A percentile compares a stretch with the other conserved stretches of the same genome.
These are phyloP conservation scores for Drosophila tristis DNA, from an alignment of 1,140 invertebrate species.

Conservation along the genomic window DNA sequence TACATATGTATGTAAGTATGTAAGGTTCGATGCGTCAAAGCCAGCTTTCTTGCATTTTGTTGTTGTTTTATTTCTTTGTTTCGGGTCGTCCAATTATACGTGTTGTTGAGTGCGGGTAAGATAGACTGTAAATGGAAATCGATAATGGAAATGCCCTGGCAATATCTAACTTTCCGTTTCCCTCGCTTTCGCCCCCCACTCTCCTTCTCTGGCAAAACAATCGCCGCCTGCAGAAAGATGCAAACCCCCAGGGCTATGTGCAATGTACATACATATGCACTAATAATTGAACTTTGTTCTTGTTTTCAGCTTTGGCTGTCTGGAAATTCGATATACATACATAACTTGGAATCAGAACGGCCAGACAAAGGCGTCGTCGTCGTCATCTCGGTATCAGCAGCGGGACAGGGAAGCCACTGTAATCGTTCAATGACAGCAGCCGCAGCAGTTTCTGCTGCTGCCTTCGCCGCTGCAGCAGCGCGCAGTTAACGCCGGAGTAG, in stretches of 20 bases:
- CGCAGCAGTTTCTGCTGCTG: slow-evolving; percentile 27
- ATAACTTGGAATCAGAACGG: slow-evolving; percentile 2
- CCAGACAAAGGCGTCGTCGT: slow-evolving; percentile 1
- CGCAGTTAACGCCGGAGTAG: slow-evolving; percentile 22
- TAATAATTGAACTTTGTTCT: slow-evolving; percentile 33
- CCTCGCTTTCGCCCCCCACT: slow-evolving; percentile 5
- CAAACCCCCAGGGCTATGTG: not conserved
- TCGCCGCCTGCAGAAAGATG: slow-evolving; percentile 13
- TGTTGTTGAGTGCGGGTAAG: slow-evolving; percentile 19
- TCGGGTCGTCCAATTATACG: slow-evolving; percentile 11
- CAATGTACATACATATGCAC: slow-evolving; percentile 26
- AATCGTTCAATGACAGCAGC: slow-evolving; percentile 70
- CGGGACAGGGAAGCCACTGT: slow-evolving; percentile 16
- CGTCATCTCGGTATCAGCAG: not conserved
- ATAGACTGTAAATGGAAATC: slow-evolving; percentile 65
- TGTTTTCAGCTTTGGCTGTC: slow-evolving; percentile 35
- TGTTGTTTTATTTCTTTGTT: slow-evolving; percentile 6
- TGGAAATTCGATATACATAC: slow-evolving; percentile 46
- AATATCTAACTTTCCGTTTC: slow-evolving; percentile 37
- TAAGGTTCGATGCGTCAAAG: no score
- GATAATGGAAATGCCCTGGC: slow-evolving; percentile 60
- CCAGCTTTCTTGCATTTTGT: no score
- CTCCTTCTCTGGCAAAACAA: slow-evolving; percentile 28
- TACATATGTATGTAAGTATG: no score
- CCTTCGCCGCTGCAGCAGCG: slow-evolving; percentile 24